These are phyloP conservation scores for Pantherophis guttatus DNA, from an alignment of 2,113 vertebrate genomes.

Conservation along the genomic window DNA sequence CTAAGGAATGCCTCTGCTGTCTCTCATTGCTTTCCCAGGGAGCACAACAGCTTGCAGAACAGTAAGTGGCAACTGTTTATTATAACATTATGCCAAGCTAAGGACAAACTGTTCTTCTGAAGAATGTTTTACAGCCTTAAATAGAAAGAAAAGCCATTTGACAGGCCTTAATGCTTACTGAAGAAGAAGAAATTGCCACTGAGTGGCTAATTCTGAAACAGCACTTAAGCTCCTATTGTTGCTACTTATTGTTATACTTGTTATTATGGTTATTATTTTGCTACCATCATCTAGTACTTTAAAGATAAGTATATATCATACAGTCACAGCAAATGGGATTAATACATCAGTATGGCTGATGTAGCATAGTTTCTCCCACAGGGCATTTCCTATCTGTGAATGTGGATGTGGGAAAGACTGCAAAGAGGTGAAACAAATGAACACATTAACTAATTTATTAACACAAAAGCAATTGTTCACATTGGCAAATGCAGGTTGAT, in stretches of 20 bases:
- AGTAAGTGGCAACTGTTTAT: slow-evolving; percentile 65
- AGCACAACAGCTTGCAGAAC: slow-evolving; percentile 61
- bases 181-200: slow-evolving; percentile 44
- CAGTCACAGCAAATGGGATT: neutral
- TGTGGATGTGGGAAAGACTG: neutral
- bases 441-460: neutral
- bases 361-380: neutral
- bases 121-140: slow-evolving; percentile 64
- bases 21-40: slow-evolving; percentile 58
- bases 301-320: neutral
- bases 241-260: neutral
- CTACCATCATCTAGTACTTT: neutral
- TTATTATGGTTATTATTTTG: neutral
- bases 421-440: neutral
- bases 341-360: neutral
- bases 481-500: neutral
- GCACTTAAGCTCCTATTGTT: slow-evolving; percentile 22
- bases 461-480: neutral
- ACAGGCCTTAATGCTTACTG: slow-evolving; percentile 49
- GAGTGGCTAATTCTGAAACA: slow-evolving; percentile 46
- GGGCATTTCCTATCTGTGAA: neutral
- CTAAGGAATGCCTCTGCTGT: slow-evolving; percentile 53
- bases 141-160: slow-evolving; percentile 61
- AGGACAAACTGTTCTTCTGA: slow-evolving; percentile 67
- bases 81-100: slow-evolving; percentile 54